Percentiles rank a stretch among this genome's conserved stretches.
phyloP scores from a whole-genome alignment of 92 coral and sea anemone species.

The Montipora capitata region DNA sequence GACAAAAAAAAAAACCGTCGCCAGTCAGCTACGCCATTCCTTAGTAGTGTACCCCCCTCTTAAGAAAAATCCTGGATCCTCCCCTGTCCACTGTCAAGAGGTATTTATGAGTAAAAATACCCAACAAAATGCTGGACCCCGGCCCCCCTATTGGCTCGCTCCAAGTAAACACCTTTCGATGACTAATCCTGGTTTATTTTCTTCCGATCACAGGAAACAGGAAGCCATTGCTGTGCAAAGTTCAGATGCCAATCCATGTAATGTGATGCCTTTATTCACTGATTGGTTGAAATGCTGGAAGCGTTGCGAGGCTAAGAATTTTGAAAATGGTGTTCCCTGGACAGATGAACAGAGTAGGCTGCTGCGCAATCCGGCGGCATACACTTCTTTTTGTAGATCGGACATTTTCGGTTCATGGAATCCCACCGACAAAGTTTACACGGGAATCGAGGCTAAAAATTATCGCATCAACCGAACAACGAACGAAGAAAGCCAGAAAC shows the following conservation, averaged over 20 bases:
- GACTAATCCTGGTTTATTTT: not conserved
- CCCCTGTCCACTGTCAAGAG: no score
- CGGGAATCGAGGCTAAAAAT: constrained; percentile 5
- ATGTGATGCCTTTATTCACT: constrained; percentile 75
- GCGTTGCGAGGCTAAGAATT: constrained; percentile 62
- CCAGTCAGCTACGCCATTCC: no score
- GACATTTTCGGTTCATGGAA: constrained; percentile 93
- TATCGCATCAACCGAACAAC: not conserved
- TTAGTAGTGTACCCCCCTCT: no score
- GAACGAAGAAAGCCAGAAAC: constrained; percentile 56
- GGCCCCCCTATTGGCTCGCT: no score
- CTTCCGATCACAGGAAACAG: constrained; percentile 40
- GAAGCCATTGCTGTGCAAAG: constrained; percentile 14
- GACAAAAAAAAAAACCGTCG: no score
- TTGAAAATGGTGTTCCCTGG: constrained; percentile 91
- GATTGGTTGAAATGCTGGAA: constrained; percentile 81
- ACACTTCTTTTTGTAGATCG: constrained; percentile 81
- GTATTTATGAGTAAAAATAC: no score
- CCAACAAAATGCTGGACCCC: no score
- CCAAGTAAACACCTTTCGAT: not conserved
- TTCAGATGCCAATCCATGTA: not conserved
- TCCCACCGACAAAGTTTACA: constrained; percentile 66
- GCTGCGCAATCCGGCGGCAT: constrained; percentile 76
- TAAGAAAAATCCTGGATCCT: no score
- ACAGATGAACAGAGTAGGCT: constrained; percentile 72